Evolutionary conservation across 1,140 invertebrate genomes (phyloP).

Genomic region (Aphidius ervi): DNA sequence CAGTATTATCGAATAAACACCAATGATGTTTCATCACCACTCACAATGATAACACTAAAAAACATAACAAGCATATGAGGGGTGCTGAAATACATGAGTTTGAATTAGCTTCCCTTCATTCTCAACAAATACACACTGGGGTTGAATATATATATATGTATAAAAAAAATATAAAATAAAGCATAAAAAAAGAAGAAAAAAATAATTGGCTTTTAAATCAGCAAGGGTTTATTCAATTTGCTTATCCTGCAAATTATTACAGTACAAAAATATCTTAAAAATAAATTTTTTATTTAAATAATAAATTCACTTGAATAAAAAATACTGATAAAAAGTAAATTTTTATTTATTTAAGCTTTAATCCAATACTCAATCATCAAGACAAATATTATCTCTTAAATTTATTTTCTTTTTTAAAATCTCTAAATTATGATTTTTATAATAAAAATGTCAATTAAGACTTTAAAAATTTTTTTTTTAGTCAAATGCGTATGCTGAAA

Average conservation of each 20-base stretch:
- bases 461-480: neutral
- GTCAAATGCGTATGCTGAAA: constrained; percentile 8
- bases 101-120: constrained; percentile 5
- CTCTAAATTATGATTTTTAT: neutral
- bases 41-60: neutral
- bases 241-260: neutral
- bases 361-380: too few relatives aligned
- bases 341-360: too few relatives aligned
- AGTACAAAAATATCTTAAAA: neutral
- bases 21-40: constrained; percentile 16
- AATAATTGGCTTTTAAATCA: constrained; percentile 2
- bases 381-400: too few relatives aligned
- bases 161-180: too few relatives aligned
- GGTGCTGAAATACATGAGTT: constrained; percentile 6
- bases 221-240: neutral
- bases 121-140: neutral
- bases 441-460: neutral
- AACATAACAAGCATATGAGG: neutral
- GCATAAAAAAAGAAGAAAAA: neutral
- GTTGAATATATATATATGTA: neutral
- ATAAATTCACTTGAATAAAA: too few relatives aligned
- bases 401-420: neutral
- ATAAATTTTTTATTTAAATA: too few relatives aligned
- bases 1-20: constrained; percentile 22
- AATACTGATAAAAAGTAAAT: too few relatives aligned